Conservation (phyloP, 2,888 invertebrate genomes). For the Watsonalla cultraria region DNA sequence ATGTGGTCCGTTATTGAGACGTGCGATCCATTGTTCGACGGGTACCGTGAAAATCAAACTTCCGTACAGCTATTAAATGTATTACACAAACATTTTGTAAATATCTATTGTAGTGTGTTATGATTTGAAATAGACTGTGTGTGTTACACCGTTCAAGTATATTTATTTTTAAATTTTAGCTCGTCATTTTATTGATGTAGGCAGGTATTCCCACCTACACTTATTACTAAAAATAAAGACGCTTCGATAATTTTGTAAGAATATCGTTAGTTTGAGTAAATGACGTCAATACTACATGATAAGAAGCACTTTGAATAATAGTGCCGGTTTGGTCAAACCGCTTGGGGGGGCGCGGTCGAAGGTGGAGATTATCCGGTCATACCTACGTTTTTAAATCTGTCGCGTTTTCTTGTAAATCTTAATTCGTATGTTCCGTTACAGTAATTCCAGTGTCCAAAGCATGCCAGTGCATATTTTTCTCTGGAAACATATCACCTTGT, state of each 20-base stretch:
- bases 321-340: constrained; percentile 14
- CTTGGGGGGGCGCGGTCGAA: constrained; percentile 10
- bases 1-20: constrained; percentile 30
- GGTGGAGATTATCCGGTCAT: constrained; percentile 30
- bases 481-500: constrained; percentile 72
- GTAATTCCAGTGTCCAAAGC: constrained; percentile 56
- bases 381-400: constrained; percentile 44
- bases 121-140: constrained; percentile 25
- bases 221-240: constrained; percentile 14
- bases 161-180: constrained; percentile 20
- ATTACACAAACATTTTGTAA: constrained; percentile 45
- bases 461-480: constrained; percentile 56
- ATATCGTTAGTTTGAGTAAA: constrained; percentile 16
- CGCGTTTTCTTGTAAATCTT: constrained; percentile 59
- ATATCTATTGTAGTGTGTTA: constrained; percentile 41
- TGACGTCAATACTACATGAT: constrained; percentile 18
- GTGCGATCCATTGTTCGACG: constrained; percentile 45
- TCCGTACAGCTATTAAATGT: constrained; percentile 48
- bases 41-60: constrained; percentile 58
- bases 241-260: constrained; percentile 17
- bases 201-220: constrained; percentile 24
- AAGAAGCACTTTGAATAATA: constrained; percentile 5
- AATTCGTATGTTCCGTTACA: constrained; percentile 66
- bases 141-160: constrained; percentile 13
- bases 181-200: constrained; percentile 25